A percentile compares a stretch with the other conserved stretches of the same genome.
Conservation (phyloP, 2,888 invertebrate species). For the Sipha maydis region DNA sequence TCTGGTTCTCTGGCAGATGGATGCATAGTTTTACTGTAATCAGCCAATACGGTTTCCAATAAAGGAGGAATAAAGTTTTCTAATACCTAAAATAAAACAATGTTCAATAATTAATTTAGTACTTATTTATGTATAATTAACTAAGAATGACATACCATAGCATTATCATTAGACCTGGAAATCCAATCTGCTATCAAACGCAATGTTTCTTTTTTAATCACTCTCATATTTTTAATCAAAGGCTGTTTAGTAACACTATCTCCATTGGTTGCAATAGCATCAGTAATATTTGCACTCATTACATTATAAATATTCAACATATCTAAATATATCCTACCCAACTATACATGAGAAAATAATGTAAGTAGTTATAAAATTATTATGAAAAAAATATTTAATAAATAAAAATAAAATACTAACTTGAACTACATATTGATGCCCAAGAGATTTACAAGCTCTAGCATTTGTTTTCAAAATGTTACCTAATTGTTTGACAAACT, state of each 20-base stretch:
- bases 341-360: conserved; percentile 69
- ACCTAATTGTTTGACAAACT: conserved; percentile 95
- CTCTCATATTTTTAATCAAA: conserved; percentile 96
- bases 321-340: conserved; percentile 97
- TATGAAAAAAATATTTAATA: background rate
- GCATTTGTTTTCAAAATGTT: conserved; percentile 99
- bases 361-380: background rate
- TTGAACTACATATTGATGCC: conserved; percentile 92
- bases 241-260: conserved; percentile 98
- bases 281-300: conserved; percentile 93
- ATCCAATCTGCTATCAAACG: conserved; percentile 98
- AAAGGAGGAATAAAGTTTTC: conserved; percentile 98
- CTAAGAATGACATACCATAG: conserved; percentile 72
- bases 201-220: conserved; percentile 97
- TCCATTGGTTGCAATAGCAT: conserved; percentile 93
- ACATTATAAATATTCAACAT: conserved; percentile 98
- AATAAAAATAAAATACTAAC: conserved; percentile 66
- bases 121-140: background rate
- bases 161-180: conserved; percentile 87
- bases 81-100: conserved; percentile 73
- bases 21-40: conserved; percentile 92
- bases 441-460: conserved; percentile 97
- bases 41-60: conserved; percentile 93
- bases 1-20: conserved; percentile 97
- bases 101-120: background rate